phyloP scores from a whole-genome alignment of 2,797 vertebrate genomes.

The Xiphorhynchus erythropygius region DNA sequence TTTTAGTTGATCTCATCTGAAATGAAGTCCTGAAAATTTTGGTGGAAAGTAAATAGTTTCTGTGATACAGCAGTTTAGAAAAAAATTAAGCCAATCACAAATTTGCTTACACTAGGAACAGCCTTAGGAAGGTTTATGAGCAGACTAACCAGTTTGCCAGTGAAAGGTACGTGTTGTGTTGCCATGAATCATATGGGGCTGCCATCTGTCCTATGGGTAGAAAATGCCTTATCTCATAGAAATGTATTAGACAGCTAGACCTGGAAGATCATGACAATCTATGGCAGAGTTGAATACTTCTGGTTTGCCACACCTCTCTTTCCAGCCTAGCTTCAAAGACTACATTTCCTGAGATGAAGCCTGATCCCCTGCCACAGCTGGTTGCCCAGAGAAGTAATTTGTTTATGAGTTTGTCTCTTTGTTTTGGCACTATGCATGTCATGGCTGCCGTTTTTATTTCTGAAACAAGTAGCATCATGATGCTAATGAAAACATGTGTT shows the following conservation, averaged over 20 bases:
- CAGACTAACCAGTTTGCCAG: not conserved
- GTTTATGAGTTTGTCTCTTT: constrained; percentile 15
- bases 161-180: not conserved
- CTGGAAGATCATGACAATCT: not conserved
- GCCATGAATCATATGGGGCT: not conserved
- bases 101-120: not conserved
- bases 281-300: not conserved
- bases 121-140: not conserved
- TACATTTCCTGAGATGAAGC: not conserved
- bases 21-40: not conserved
- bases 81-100: not conserved
- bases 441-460: not conserved
- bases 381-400: constrained; percentile 44
- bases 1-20: not conserved
- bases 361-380: not conserved
- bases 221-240: not conserved
- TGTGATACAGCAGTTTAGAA: not conserved
- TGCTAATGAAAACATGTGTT: not conserved
- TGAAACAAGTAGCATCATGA: not conserved
- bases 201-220: not conserved
- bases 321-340: not conserved
- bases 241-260: not conserved
- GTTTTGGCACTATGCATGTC: not conserved
- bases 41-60: not conserved
- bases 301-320: not conserved